Conservation (phyloP, 2,797 vertebrate species). For the Bradypodion pumilum region DNA sequence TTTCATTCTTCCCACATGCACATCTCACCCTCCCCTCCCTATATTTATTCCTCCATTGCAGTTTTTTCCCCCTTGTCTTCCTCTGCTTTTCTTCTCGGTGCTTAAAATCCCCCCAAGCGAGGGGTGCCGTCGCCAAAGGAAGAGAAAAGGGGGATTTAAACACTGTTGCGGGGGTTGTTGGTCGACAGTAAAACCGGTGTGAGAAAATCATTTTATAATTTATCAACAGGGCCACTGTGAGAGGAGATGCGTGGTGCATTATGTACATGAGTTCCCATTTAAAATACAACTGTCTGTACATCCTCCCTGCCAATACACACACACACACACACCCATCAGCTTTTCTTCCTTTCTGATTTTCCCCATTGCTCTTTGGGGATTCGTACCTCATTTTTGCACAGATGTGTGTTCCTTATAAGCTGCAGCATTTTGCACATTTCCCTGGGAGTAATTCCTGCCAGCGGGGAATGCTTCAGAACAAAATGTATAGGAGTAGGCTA, state of each 20-base stretch:
- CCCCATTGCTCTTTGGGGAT: not conserved
- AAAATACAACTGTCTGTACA: not conserved
- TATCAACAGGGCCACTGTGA: conserved; percentile 3
- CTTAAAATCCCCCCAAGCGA: not conserved
- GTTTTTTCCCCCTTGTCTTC: too few species aligned
- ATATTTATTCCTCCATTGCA: not conserved
- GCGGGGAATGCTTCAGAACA: not conserved
- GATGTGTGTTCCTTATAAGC: not conserved
- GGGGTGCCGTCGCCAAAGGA: not conserved
- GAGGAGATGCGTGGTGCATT: not conserved
- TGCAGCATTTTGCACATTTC: not conserved
- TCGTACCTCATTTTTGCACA: not conserved
- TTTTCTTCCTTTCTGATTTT: not conserved
- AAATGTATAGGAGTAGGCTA: fast-evolving
- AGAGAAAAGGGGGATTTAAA: too few species aligned
- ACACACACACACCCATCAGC: not conserved
- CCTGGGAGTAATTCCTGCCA: not conserved
- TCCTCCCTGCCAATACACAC: too few species aligned
- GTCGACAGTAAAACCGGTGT: not conserved
- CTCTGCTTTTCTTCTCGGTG: too few species aligned
- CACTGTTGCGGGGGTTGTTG: fast-evolving
- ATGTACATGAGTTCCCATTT: not conserved
- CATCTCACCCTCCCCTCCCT: too few species aligned
- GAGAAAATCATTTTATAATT: conserved; percentile 14
- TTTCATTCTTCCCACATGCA: not conserved